Conservation (phyloP, 2,797 vertebrate species). For the Danio kyathit region DNA sequence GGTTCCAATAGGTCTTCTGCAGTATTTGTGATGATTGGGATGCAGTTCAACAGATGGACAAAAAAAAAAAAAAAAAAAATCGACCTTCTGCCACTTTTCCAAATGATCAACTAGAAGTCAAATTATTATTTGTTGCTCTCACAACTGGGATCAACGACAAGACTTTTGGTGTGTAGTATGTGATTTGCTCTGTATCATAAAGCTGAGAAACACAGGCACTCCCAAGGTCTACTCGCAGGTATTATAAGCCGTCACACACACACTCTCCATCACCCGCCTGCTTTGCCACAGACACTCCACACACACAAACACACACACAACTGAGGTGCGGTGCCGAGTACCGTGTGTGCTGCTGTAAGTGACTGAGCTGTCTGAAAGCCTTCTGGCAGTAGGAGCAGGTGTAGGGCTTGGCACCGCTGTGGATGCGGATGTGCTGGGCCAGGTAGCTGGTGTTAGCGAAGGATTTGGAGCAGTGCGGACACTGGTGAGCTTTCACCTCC, state of each 20-base stretch:
- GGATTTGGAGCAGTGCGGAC: conserved; percentile 99
- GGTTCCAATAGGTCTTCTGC: no score
- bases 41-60: no score
- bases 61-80: no score
- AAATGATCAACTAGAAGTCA: no score
- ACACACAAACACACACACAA: conserved; percentile 37
- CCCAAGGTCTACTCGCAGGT: not conserved
- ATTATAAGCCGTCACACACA: conserved; percentile 1
- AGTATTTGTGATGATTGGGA: no score
- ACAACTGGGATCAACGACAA: no score
- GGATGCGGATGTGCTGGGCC: conserved; percentile 99
- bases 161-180: no score
- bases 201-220: not conserved
- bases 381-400: conserved; percentile 99
- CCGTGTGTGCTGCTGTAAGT: conserved; percentile 99
- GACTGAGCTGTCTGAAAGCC: conserved; percentile 99
- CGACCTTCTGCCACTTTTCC: no score
- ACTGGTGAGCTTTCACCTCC: conserved; percentile 99
- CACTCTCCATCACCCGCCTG: conserved; percentile 49
- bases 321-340: conserved; percentile 76
- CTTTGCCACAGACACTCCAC: conserved; percentile 43
- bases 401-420: conserved; percentile 99
- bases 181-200: not conserved
- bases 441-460: conserved; percentile 99
- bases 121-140: no score